Evolutionary conservation across 2,113 vertebrate genomes (phyloP).

Genomic region (Lutjanus erythropterus): DNA sequence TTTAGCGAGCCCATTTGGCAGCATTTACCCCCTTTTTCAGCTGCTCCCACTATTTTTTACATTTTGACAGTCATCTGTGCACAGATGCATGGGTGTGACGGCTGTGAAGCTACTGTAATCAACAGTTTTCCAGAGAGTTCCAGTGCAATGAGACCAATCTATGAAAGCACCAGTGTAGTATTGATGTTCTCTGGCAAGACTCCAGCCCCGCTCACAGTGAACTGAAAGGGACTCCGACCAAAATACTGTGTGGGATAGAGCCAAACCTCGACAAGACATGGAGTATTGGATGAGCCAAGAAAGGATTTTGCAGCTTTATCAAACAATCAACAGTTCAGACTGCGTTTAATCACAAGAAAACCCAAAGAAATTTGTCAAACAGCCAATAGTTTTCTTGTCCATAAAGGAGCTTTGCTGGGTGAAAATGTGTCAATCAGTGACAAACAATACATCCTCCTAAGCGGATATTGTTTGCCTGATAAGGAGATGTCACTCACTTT

Average conservation of each 20-base stretch:
- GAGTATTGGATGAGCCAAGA: constrained; percentile 32
- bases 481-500: neutral
- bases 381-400: constrained; percentile 15
- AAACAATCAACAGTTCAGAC: constrained; percentile 21
- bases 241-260: constrained; percentile 35
- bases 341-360: constrained; percentile 41
- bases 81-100: constrained; percentile 5
- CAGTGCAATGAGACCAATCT: constrained; percentile 50
- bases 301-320: constrained; percentile 40
- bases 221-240: constrained; percentile 39
- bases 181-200: constrained; percentile 52
- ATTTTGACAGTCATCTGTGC: constrained; percentile 16
- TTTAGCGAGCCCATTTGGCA: constrained; percentile 31
- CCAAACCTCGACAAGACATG: constrained; percentile 41
- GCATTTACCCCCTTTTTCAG: constrained; percentile 25
- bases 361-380: neutral
- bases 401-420: constrained; percentile 11
- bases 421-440: constrained; percentile 10
- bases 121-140: constrained; percentile 43
- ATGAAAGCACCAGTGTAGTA: constrained; percentile 39
- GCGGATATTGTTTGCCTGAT: neutral
- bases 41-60: constrained; percentile 27
- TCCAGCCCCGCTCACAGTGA: constrained; percentile 39
- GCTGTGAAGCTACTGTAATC: constrained; percentile 27
- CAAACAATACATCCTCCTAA: constrained; percentile 12